Evolutionary conservation across 1,140 invertebrate genomes (phyloP), one percentile per base, ranked within the genome.

Genomic region (Drosophila burlai): DNA sequence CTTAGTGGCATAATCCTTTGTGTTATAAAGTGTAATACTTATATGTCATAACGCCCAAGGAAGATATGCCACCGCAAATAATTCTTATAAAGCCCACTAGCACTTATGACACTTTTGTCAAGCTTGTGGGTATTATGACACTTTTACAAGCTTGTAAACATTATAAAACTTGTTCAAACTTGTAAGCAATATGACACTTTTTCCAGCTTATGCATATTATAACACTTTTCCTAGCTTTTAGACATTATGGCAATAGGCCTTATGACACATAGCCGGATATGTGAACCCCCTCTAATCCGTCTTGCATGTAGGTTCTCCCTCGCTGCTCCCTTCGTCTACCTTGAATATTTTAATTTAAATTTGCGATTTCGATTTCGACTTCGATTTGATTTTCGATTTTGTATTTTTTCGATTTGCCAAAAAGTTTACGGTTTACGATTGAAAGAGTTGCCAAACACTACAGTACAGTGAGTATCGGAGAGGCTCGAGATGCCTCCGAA

Each of bases 351-450:
- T 18, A 18, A 42, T 68, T 68, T 42, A n/a, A 38, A 36, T 43
- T 59, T 10, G 47, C 11, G 21, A 42, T 75, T 69, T 64, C 31
- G 43, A 62, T 65, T 84, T 62, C 10, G 46, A 62, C 62, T 84
- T 62, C 10, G 11, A 38, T 21, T 81, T 77, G 46, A 31, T 55
- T 40, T 57, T 24, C 4, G 1, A 24, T 26, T 57, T 40, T 55
- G 18, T 45, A 49, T 42, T 46, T 54, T 47, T 73, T 66, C 67
- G 54, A 73, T 60, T 73, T 73, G 67, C 69, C 69, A 49, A 72
- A 73, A 60, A 63, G 8, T 42, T 42, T 76, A 59, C 45, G 78
- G 59, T 80, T 80, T 40, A 40, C 21, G 54, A 57, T 57, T 57
- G 54, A 57, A 26, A 57, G 54, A 57, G 36, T 57, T 38, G 6